phyloP scores from a whole-genome alignment of 2,797 vertebrate species.

The Cirrhinus mrigala region DNA sequence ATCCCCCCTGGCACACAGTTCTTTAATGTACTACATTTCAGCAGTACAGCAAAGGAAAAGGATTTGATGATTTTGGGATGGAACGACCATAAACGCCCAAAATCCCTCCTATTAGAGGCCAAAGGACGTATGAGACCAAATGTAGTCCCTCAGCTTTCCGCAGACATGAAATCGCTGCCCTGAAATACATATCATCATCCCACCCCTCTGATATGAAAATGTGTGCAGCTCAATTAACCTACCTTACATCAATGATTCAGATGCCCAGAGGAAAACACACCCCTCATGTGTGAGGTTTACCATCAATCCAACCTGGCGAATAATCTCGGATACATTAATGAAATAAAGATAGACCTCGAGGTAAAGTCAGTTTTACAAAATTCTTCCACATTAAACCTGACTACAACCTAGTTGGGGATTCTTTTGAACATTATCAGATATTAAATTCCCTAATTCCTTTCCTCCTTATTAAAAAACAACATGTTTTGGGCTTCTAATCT shows the following conservation, averaged over 20 bases:
- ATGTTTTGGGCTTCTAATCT: not conserved
- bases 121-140: conserved; percentile 28
- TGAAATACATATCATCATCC: conserved; percentile 44
- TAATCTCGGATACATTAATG: conserved; percentile 30
- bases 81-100: not conserved
- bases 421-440: not conserved
- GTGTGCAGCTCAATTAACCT: conserved; percentile 59
- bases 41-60: conserved; percentile 9
- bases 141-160: conserved; percentile 38
- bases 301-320: conserved; percentile 11
- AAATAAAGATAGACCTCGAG: conserved; percentile 6
- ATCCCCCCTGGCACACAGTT: conserved; percentile 25
- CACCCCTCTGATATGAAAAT: conserved; percentile 35
- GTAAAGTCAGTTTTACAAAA: not conserved
- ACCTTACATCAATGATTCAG: conserved; percentile 52
- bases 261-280: conserved; percentile 42
- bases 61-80: conserved; percentile 23
- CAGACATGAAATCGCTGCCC: conserved; percentile 27
- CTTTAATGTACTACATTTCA: conserved; percentile 46
- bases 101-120: conserved; percentile 37
- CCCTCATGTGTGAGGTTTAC: conserved; percentile 18
- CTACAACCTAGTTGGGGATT: not conserved
- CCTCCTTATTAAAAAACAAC: not conserved
- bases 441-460: not conserved
- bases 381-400: not conserved